phyloP scores from a whole-genome alignment of 2,113 vertebrate species.

The Upupa epops region DNA sequence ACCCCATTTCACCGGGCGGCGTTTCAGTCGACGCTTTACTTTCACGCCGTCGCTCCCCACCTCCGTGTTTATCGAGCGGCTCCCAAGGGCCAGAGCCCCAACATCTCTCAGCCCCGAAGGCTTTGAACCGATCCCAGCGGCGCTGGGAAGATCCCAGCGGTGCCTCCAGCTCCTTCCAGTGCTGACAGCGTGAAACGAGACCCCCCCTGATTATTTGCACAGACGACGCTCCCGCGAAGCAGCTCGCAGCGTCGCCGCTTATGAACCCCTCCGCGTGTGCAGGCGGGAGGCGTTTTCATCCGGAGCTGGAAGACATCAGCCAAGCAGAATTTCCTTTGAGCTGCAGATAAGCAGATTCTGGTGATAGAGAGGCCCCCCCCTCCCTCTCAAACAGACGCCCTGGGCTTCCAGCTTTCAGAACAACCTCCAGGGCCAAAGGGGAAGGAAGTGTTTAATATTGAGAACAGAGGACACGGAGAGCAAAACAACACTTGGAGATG shows the following conservation, averaged over 20 bases:
- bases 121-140: fast-evolving
- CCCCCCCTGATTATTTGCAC: neutral
- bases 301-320: constrained; percentile 9
- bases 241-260: neutral
- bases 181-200: neutral
- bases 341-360: constrained; percentile 39
- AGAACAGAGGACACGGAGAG: neutral
- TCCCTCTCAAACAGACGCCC: neutral
- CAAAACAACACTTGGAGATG: neutral
- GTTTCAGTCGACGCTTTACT: neutral
- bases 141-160: neutral
- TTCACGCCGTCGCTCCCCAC: fast-evolving
- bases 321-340: constrained; percentile 37
- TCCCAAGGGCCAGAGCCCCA: neutral
- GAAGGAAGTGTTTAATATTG: constrained; percentile 30
- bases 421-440: neutral
- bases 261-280: neutral
- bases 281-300: neutral
- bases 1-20: fast-evolving
- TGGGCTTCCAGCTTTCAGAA: neutral
- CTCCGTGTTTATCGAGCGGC: fast-evolving
- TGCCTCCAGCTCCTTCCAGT: neutral
- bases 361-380: constrained; percentile 4
- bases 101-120: neutral
- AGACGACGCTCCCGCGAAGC: neutral